Conservation (phyloP, 2,888 invertebrate species). For the Salpingus planirostris region DNA sequence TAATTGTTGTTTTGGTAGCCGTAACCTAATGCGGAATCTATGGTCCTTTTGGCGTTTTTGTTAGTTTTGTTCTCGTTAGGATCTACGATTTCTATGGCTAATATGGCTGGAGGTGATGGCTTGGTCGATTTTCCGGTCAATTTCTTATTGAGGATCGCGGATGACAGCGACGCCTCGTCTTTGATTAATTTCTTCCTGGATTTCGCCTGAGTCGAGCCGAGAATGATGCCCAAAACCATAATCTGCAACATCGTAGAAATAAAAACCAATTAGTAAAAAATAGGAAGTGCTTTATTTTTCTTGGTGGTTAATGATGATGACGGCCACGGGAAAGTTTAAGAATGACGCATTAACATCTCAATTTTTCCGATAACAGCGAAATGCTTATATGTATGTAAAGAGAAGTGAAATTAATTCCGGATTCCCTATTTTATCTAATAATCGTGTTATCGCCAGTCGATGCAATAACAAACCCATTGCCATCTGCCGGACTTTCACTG, state of each 20-base stretch:
- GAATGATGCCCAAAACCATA: background rate
- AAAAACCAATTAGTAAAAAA: no score
- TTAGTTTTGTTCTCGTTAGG: constrained; percentile 41
- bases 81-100: constrained; percentile 55
- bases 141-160: constrained; percentile 8
- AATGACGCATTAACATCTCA: no score
- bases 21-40: constrained; percentile 64
- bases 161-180: no score
- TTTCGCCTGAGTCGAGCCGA: constrained; percentile 1
- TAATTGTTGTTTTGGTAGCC: constrained; percentile 47
- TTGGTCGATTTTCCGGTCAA: constrained; percentile 9
- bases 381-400: constrained; percentile 1
- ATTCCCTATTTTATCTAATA: constrained; percentile 14
- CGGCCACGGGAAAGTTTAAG: no score
- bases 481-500: constrained; percentile 16
- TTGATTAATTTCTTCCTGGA: constrained; percentile 8
- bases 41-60: constrained; percentile 57
- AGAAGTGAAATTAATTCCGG: constrained; percentile 15
- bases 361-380: background rate
- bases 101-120: constrained; percentile 46
- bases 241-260: no score
- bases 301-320: no score
- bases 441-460: constrained; percentile 5
- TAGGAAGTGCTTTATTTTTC: no score
- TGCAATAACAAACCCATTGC: constrained; percentile 11